Evolutionary conservation across 64 coral and sea anemone genomes (phyloP).

Genomic region (Stichodactyla helianthus): DNA sequence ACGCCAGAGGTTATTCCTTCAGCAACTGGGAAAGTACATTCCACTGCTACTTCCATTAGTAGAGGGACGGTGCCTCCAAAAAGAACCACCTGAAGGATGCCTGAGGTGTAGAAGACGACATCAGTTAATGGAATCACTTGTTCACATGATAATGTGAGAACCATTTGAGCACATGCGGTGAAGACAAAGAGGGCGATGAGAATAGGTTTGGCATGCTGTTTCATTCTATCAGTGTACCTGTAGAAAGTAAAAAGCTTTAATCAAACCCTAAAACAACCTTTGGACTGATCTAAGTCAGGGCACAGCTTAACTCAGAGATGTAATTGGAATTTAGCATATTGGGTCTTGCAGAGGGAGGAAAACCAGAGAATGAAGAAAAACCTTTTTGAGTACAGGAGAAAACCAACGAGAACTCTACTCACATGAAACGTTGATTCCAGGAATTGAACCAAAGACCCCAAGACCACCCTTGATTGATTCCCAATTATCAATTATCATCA

Average conservation of each 20-base stretch:
- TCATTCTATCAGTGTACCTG: slow-evolving; percentile 83
- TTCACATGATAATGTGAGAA: slow-evolving; percentile 71
- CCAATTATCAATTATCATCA: no score
- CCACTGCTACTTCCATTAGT: slow-evolving; percentile 79
- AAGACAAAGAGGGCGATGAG: slow-evolving; percentile 50
- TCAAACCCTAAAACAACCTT: no score
- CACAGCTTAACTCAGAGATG: no score
- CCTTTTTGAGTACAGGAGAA: background rate
- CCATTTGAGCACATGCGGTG: slow-evolving; percentile 52
- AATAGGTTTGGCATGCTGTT: slow-evolving; percentile 62
- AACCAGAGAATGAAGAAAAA: no score
- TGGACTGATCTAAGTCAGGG: no score
- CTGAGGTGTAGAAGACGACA: slow-evolving; percentile 48
- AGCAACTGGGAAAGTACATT: slow-evolving; percentile 81
- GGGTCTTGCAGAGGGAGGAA: no score
- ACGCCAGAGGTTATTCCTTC: slow-evolving; percentile 91
- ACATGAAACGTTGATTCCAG: no score
- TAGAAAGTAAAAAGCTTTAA: background rate
- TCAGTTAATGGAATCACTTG: slow-evolving; percentile 59
- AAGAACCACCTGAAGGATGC: slow-evolving; percentile 58
- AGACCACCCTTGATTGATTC: no score
- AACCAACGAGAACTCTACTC: no score
- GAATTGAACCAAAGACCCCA: no score
- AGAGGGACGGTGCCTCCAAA: slow-evolving; percentile 70
- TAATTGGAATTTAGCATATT: no score